phyloP scores from a whole-genome alignment of 2,797 vertebrate species.

The Perdix hodgsoniae region DNA sequence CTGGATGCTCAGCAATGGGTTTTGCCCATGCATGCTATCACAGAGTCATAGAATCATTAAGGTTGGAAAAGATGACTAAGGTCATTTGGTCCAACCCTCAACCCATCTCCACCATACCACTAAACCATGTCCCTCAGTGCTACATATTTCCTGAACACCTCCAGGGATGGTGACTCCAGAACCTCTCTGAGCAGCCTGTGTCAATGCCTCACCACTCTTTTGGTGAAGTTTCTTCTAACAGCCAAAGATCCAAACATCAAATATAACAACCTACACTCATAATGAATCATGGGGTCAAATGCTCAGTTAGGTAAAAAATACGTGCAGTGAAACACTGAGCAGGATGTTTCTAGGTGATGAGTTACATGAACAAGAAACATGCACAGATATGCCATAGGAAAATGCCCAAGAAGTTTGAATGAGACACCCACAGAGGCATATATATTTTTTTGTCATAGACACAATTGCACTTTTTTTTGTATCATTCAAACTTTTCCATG shows the following conservation, averaged over 20 bases:
- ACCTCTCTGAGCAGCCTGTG: too few relatives aligned
- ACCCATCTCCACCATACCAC: too few relatives aligned
- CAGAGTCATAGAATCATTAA: too few relatives aligned
- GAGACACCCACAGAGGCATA: neutral
- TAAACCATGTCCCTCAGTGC: too few relatives aligned
- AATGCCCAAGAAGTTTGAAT: neutral
- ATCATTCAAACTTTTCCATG: neutral
- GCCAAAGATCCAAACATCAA: neutral
- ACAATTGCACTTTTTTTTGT: neutral
- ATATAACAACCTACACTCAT: neutral
- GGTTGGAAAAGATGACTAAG: too few relatives aligned
- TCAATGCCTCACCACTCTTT: too few relatives aligned
- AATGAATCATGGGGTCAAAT: constrained; percentile 9
- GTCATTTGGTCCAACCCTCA: too few relatives aligned
- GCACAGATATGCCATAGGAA: neutral
- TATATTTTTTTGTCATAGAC: constrained; percentile 14
- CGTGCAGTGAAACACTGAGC: neutral
- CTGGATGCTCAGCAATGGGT: neutral
- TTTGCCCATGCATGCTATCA: neutral
- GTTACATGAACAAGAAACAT: neutral
- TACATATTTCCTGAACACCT: too few relatives aligned
- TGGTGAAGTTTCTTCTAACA: too few relatives aligned
- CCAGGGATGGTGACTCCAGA: too few relatives aligned
- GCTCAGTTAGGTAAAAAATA: neutral
- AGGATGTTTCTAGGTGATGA: constrained; percentile 7